Conservation (phyloP, 2,888 invertebrate genomes). For the Aphidius colemani region DNA sequence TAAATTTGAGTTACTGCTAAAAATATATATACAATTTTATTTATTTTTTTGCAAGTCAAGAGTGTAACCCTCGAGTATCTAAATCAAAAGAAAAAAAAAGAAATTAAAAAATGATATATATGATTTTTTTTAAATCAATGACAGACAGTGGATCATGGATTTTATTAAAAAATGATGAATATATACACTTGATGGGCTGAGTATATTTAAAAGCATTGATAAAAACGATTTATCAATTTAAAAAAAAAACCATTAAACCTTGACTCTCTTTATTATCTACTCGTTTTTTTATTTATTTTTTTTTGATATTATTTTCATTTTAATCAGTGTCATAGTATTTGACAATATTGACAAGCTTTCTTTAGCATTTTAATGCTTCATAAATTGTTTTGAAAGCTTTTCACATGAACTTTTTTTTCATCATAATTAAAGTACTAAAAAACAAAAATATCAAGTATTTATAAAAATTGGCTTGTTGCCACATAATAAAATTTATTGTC, state of each 20-base stretch:
- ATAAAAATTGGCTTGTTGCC: too few relatives aligned
- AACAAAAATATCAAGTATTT: too few relatives aligned
- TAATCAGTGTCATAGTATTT: constrained; percentile 9
- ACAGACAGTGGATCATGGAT: constrained; percentile 19
- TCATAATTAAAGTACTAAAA: too few relatives aligned
- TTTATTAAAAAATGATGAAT: constrained; percentile 21
- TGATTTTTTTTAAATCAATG: background rate
- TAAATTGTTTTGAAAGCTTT: background rate
- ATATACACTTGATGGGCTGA: constrained; percentile 14
- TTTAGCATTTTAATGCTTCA: background rate
- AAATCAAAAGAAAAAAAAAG: background rate
- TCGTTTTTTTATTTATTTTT: background rate
- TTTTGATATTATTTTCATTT: constrained; percentile 10
- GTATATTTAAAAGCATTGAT: constrained; percentile 1
- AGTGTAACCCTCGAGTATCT: constrained; percentile 17
- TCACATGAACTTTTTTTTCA: background rate
- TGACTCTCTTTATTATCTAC: background rate
- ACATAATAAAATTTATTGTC: background rate
- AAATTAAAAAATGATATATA: constrained; percentile 11
- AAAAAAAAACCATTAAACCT: constrained; percentile 9
- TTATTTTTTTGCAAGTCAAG: too few relatives aligned
- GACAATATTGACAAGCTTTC: background rate
- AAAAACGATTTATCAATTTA: constrained; percentile 18
- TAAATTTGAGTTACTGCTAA: constrained; percentile 34
- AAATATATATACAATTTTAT: background rate